Evolutionary conservation across 2,113 vertebrate genomes (phyloP).

Genomic region (Toxotes chatareus): DNA sequence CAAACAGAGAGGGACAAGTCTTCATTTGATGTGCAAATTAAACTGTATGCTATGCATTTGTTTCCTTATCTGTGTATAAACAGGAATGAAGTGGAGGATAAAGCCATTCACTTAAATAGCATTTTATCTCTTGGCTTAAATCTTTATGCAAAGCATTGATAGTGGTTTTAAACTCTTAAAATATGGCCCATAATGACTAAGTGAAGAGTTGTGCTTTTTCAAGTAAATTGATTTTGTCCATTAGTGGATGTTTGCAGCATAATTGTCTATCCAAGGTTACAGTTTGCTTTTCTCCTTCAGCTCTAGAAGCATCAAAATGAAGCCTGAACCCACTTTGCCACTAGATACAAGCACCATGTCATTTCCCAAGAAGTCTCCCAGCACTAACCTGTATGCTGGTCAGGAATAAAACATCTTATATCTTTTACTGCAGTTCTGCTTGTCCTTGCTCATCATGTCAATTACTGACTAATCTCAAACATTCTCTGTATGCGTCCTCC

Average conservation of each 20-base stretch:
- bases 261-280: not conserved
- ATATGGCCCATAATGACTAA: too few relatives aligned
- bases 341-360: not conserved
- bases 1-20: not conserved
- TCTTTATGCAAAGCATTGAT: not conserved
- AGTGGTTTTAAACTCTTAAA: not conserved
- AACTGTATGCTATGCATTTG: not conserved
- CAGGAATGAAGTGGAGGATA: not conserved
- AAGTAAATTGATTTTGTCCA: not conserved
- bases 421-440: conserved; percentile 3
- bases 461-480: conserved; percentile 49
- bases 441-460: conserved; percentile 42
- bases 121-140: not conserved
- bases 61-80: not conserved
- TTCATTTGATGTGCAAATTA: not conserved
- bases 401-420: conserved; percentile 2
- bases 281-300: not conserved
- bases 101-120: not conserved
- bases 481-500: not conserved
- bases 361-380: not conserved
- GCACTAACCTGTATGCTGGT: not conserved
- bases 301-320: conserved; percentile 5
- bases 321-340: not conserved
- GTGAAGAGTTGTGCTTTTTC: not conserved
- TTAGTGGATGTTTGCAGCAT: not conserved